phyloP scores from a whole-genome alignment of 2,113 vertebrate genomes.

The Serinus canaria region DNA sequence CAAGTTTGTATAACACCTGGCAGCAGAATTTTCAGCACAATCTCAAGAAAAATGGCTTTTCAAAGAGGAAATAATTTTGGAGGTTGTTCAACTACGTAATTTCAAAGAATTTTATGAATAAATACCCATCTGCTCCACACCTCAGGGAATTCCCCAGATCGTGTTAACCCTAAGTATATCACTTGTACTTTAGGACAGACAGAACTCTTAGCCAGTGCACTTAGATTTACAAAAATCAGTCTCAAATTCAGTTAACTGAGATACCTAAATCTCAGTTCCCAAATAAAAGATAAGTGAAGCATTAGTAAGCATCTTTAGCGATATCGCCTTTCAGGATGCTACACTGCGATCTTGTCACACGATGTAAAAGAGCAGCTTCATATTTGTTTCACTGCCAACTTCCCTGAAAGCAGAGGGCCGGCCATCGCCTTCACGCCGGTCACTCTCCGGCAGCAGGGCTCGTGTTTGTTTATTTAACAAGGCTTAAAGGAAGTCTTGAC shows the following conservation, averaged over 20 bases:
- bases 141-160: neutral
- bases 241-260: neutral
- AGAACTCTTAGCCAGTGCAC: neutral
- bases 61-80: neutral
- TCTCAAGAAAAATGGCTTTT: neutral
- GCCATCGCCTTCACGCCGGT: fast-evolving
- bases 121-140: neutral
- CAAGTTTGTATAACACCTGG: neutral
- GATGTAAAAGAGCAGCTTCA: fast-evolving
- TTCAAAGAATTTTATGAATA: neutral
- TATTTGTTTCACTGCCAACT: fast-evolving
- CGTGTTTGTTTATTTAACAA: neutral
- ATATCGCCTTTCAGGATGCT: neutral
- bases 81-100: neutral
- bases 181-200: neutral
- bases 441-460: neutral
- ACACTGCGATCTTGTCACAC: neutral
- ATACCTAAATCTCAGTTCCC: neutral
- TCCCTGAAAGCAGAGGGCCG: neutral
- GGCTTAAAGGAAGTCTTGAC: neutral
- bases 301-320: neutral
- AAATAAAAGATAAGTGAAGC: neutral
- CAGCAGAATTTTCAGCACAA: neutral
- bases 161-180: fast-evolving
- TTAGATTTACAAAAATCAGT: neutral